phyloP scores from a whole-genome alignment of 2,888 invertebrate genomes.

The Leucozona laternaria region DNA sequence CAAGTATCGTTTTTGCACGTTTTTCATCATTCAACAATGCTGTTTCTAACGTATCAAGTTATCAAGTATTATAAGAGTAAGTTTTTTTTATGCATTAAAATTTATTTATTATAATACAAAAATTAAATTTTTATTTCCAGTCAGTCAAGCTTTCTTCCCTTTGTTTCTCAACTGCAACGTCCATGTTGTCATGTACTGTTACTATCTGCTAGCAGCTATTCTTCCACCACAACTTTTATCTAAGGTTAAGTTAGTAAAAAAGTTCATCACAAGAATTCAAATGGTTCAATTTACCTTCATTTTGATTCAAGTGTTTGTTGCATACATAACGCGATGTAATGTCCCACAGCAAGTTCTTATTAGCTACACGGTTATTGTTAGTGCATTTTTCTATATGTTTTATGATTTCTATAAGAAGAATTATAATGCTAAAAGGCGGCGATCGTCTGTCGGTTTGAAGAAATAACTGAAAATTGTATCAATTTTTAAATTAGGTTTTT shows the following conservation, averaged over 20 bases:
- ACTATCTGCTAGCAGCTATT: constrained; percentile 88
- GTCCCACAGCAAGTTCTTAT: constrained; percentile 84
- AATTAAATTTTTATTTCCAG: constrained; percentile 82
- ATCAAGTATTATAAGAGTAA: constrained; percentile 88
- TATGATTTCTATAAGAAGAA: constrained; percentile 87
- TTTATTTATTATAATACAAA: background rate
- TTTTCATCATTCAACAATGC: constrained; percentile 88
- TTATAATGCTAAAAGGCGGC: constrained; percentile 46
- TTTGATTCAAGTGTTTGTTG: constrained; percentile 85
- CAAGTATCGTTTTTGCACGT: constrained; percentile 90
- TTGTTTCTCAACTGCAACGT: constrained; percentile 88
- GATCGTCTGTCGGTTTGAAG: background rate
- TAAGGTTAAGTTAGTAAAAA: constrained; percentile 86
- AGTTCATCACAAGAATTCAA: constrained; percentile 87
- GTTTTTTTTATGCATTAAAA: constrained; percentile 73
- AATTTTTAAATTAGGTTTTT: background rate
- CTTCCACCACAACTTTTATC: constrained; percentile 85
- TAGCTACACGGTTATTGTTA: constrained; percentile 87
- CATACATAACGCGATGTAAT: constrained; percentile 85
- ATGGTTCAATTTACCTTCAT: constrained; percentile 89
- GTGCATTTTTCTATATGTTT: constrained; percentile 89
- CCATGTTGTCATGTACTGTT: constrained; percentile 90
- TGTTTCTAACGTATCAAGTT: constrained; percentile 86
- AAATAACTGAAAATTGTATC: background rate
- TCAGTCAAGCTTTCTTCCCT: constrained; percentile 87